Conservation (phyloP, 2,888 invertebrate species). For the Microctonus brassicae region DNA sequence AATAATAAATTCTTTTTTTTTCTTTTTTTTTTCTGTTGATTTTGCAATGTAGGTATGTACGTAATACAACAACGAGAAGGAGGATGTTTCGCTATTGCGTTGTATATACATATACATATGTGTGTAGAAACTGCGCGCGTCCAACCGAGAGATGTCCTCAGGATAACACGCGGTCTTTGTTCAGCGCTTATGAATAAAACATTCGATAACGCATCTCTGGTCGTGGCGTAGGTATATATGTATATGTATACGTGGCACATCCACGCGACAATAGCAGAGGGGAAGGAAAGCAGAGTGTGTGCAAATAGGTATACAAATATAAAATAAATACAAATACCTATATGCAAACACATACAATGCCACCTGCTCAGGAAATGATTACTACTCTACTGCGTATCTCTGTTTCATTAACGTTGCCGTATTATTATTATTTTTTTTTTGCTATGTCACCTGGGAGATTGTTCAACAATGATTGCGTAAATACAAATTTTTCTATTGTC, state of each 20-base stretch:
- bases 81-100: constrained; percentile 41
- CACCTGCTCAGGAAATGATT: constrained; percentile 37
- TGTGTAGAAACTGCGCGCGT: constrained; percentile 52
- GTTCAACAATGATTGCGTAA: not conserved
- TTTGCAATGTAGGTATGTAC: constrained; percentile 16
- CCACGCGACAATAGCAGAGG: constrained; percentile 35
- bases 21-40: not conserved
- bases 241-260: constrained; percentile 42
- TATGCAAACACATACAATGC: not conserved
- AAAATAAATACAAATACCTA: constrained; percentile 5
- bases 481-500: not conserved
- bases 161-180: constrained; percentile 68
- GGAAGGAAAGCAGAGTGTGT: constrained; percentile 8
- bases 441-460: constrained; percentile 16
- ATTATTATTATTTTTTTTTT: not conserved
- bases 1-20: not conserved
- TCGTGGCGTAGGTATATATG: constrained; percentile 39
- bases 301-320: constrained; percentile 1
- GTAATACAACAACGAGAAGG: constrained; percentile 28
- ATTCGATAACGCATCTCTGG: constrained; percentile 68
- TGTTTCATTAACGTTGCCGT: not conserved
- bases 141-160: constrained; percentile 65
- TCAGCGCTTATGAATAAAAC: constrained; percentile 69
- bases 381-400: not conserved
- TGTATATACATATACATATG: not conserved